phyloP scores from a whole-genome alignment of 2,113 vertebrate species.

The Psettodes erumei region DNA sequence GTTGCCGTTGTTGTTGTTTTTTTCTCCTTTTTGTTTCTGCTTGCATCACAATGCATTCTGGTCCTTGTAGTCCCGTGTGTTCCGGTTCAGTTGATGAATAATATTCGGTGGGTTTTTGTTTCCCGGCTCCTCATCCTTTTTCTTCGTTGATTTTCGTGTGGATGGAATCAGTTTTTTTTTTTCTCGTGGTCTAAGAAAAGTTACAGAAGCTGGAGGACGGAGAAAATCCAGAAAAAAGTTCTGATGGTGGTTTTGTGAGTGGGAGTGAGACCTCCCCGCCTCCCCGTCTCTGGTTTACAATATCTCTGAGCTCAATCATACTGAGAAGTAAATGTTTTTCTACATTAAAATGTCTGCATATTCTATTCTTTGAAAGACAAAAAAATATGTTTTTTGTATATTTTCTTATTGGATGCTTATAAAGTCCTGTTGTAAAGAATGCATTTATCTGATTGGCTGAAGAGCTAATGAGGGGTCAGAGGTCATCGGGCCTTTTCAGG shows the following conservation, averaged over 20 bases:
- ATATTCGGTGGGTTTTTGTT: slow-evolving; percentile 14
- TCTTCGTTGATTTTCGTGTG: slow-evolving; percentile 72
- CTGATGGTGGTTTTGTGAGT: slow-evolving; percentile 5
- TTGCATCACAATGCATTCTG: slow-evolving; percentile 81
- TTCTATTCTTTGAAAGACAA: slow-evolving; percentile 57
- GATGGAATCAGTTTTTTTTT: slow-evolving; percentile 25
- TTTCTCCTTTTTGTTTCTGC: slow-evolving; percentile 63
- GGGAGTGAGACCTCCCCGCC: slow-evolving; percentile 35
- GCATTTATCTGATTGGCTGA: slow-evolving; percentile 59
- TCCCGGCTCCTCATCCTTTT: slow-evolving; percentile 70
- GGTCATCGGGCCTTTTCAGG: slow-evolving; percentile 33
- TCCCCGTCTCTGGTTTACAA: slow-evolving; percentile 30
- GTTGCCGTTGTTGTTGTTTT: slow-evolving; percentile 65
- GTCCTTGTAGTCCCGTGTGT: slow-evolving; percentile 79
- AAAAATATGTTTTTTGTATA: slow-evolving; percentile 61
- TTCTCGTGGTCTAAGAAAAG: slow-evolving; percentile 19
- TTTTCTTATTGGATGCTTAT: slow-evolving; percentile 73
- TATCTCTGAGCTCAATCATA: background rate
- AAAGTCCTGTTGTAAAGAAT: slow-evolving; percentile 54
- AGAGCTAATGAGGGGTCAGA: slow-evolving; percentile 36
- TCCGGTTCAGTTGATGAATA: slow-evolving; percentile 44
- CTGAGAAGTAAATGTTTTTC: slow-evolving; percentile 35
- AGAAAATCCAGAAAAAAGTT: slow-evolving; percentile 10
- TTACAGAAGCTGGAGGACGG: slow-evolving; percentile 7
- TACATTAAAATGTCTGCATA: slow-evolving; percentile 57